These are phyloP conservation scores for Andricus quercusramuli DNA, from an alignment of 2,888 invertebrate species.

Conservation along the genomic window DNA sequence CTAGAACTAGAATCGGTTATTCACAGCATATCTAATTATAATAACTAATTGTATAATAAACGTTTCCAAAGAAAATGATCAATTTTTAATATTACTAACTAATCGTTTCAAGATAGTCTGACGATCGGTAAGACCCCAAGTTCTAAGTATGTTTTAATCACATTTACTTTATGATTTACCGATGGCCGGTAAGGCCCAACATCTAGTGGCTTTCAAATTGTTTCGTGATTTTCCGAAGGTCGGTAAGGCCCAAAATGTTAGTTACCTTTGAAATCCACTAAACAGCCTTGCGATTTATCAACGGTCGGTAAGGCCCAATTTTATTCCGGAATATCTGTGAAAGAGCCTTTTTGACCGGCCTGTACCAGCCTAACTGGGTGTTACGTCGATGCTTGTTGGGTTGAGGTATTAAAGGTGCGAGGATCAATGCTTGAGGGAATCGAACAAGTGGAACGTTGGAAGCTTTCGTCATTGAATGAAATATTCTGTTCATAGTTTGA, in stretches of 20 bases:
- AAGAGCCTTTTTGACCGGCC: constrained; percentile 50
- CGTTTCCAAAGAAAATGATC: no score
- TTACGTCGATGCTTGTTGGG: constrained; percentile 60
- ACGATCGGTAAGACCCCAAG: constrained; percentile 9
- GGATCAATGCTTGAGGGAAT: constrained; percentile 22
- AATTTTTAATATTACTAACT: neutral
- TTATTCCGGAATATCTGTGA: neutral
- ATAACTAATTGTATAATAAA: no score
- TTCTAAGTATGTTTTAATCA: neutral
- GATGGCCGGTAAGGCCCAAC: constrained; percentile 23
- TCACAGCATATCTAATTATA: no score
- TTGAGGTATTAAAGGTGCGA: constrained; percentile 59
- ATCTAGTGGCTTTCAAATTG: neutral
- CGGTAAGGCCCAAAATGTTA: constrained; percentile 11
- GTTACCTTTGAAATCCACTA: neutral
- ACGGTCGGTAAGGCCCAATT: constrained; percentile 20
- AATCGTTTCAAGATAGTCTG: neutral
- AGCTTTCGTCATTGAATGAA: neutral
- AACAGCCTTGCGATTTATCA: neutral
- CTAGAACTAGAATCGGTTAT: no score
- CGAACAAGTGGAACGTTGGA: neutral
- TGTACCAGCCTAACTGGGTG: constrained; percentile 67
- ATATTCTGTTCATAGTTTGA: neutral
- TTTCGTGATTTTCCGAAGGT: neutral
- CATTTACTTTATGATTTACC: neutral